Base-by-base conservation (phyloP, 2,888 invertebrate species). In the Phymatocera aterrima region DNA sequence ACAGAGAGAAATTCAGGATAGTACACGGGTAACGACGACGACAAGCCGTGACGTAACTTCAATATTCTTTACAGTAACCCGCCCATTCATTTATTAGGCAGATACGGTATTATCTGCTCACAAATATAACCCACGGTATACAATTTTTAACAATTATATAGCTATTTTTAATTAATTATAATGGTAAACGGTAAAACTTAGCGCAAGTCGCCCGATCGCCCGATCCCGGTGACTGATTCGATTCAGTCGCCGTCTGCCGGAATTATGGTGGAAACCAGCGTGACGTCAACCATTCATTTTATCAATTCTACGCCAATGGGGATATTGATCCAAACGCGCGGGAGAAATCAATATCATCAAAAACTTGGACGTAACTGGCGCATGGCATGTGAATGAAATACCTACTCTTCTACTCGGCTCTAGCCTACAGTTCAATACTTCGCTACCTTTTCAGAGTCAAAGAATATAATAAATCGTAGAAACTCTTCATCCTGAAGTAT, bases 151-250 rank as follows among this genome's bases (percentile, higher is more conserved):
- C 57, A 75, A 75, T 57, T 37, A 75, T 75, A 40, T n/a, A 15
- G 75, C 57, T 75, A 74, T 81, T 82, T 82, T 84, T 82, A 84
- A 85, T 84, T 85, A 85, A 87, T 87, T 85, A 86, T 87, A 87
- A 85, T 87, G 87, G 85, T 83, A 82, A 87, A 86, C 79, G 81
- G 83, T 84, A 84, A 85, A 84, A 83, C 81, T 84, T 82, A 81
- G 82, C 82, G 82, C 83, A 83, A 86, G 84, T 86, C 84, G 83
- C 84, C 87, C 85, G 85, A 85, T 87, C 85, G 84, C 84, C 84
- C 83, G 87, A 88, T 85, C 86, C 84, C 85, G 86, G 85, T 87
- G 86, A 86, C 87, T 86, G 77, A 60, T 77, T 72, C 77, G 79
- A 79, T 46, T 34, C 65, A 51, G 21, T 83, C 77, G 60, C 83